Base-by-base conservation (phyloP, 92 coral and sea anemone genomes). In the Nematostella vectensis region DNA sequence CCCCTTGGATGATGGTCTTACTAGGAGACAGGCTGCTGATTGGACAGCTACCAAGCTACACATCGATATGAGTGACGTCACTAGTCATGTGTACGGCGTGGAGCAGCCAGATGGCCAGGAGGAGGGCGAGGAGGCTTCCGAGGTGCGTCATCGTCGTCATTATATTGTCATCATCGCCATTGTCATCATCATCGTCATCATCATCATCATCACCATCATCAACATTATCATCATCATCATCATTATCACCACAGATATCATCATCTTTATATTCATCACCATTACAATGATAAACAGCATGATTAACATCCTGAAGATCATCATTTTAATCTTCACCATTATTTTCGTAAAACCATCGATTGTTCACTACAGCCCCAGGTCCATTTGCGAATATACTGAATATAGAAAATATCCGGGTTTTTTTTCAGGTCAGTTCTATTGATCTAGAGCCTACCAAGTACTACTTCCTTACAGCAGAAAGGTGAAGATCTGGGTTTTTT, bases 61-160 rank as follows among this genome's bases (percentile, higher is more conserved):
- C 45, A 79, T 85, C 60, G 95, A 87, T 63, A 58, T 93, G 38
- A 66, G 68, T 6, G 75, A 87, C 54, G 89, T 93, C 71, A 93
- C 88, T 2, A 85, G 99, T 75, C 89, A 87, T 67, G 61, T 93
- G 88, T 87, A 88, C 36, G 96, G 99, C n/a, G 30, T 93, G 65
- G 96, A 87, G 43, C 94, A 87, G 39, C 58, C 71, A 33, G 96
- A 77, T 55, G 78, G 83, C 4, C 74, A 71, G 50, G 86, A 78
- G 23, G 80, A 61, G 29, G 45, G 29, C 24, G 87, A 79, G 25
- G 88, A 88, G 48, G 69, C 59, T 17, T 70, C 61, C 21, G 84
- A 70, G 59, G 79, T 79, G 59, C 31, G 82, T n/a, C n/a, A n/a
- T n/a, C n/a, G n/a, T n/a, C n/a, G n/a, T n/a, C n/a, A n/a, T 16